Conservation (phyloP, 1,140 invertebrate genomes). For the Brachionus paranguensis region DNA sequence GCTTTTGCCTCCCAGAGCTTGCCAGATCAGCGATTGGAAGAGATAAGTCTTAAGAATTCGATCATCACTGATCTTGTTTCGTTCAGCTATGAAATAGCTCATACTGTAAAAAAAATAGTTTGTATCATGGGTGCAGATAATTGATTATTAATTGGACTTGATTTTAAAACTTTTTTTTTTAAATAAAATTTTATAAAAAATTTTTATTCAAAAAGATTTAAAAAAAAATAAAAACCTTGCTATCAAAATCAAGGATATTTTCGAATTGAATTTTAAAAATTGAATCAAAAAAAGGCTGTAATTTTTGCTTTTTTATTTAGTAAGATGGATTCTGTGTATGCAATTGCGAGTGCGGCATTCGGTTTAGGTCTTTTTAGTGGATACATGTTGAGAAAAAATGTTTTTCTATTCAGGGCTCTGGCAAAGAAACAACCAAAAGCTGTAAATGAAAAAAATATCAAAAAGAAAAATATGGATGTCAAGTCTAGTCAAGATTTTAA, state of each 20-base stretch:
- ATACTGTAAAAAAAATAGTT: slow-evolving; percentile 32
- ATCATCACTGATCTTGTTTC: slow-evolving; percentile 31
- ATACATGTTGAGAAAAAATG: neutral
- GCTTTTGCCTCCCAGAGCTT: neutral
- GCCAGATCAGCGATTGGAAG: neutral
- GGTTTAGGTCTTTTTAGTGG: neutral
- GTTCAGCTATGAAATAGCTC: slow-evolving; percentile 38
- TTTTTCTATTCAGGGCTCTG: neutral
- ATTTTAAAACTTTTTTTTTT: neutral
- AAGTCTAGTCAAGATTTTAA: neutral
- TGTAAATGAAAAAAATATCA: neutral
- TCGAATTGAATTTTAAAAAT: neutral
- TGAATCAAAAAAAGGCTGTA: neutral
- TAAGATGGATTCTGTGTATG: neutral
- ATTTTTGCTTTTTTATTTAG: neutral
- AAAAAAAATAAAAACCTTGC: neutral
- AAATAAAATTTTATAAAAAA: neutral
- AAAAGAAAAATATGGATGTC: neutral
- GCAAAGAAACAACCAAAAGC: neutral
- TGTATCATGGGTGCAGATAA: slow-evolving; percentile 34
- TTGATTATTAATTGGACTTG: neutral
- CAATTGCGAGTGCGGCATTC: neutral
- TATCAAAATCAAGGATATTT: neutral
- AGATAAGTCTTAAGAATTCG: neutral
- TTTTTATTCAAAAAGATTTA: neutral